Base-by-base conservation (phyloP, 2,797 vertebrate genomes). In the Periophthalmus magnuspinnatus region DNA sequence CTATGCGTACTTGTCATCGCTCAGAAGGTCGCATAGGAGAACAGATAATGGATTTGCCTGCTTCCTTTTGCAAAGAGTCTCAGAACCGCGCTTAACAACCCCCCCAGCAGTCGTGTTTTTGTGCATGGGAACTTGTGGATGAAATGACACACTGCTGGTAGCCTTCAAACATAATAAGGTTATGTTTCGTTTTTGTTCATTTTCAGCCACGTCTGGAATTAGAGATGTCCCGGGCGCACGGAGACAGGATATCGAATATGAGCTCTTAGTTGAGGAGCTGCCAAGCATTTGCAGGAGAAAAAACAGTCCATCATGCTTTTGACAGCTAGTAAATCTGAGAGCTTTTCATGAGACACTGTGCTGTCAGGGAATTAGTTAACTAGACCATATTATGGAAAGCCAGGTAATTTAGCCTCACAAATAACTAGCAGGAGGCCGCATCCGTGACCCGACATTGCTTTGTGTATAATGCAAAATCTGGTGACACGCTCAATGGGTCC, bases 401-500 rank as follows among this genome's bases (percentile, higher is more conserved):
- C 88, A 90, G 90, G 91, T 94, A 91, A 93, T 92, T 93, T 94
- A 92, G 89, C 93, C 87, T 90, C 77, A 85, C 90, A 89, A 90
- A 91, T 92, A 90, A 90, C 91, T 91, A 89, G 90, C 90, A 83
- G 90, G 88, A 93, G 89, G 89, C 90, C 81, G 75, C 90, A 91
- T 93, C 88, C 90, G 90, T 93, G 92, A 93, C 92, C 92, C 91
- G 92, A 93, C 92, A 93, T 90, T 92, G 92, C 92, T 92, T 91
- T 93, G 91, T 93, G 91, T 92, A 93, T 91, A 93, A 93, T 93
- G 92, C 91, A 92, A 92, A 92, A 92, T 91, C 85, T 87, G 71
- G 92, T 93, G 93, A 93, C 92, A 93, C 88, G 87, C 90, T 93
- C 93, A 93, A 94, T 93, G 90, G 91, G 87, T 92, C 92, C 90